Evolutionary conservation across 2,113 vertebrate genomes (phyloP).

Genomic region (Pituophis catenifer): DNA sequence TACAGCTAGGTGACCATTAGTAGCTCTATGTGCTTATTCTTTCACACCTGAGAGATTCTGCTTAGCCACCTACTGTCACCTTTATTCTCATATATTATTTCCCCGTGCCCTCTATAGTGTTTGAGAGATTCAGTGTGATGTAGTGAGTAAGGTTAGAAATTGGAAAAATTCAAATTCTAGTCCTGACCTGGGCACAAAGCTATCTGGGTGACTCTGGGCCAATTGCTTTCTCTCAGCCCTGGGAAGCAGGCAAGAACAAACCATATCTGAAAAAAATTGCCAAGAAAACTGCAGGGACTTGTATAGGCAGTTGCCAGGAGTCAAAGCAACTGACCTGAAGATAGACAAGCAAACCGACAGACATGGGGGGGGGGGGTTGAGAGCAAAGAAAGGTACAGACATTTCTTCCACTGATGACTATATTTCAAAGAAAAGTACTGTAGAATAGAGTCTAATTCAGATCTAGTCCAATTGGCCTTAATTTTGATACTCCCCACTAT

Average conservation of each 20-base stretch:
- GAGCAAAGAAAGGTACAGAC: background rate
- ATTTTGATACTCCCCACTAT: background rate
- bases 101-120: background rate
- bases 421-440: background rate
- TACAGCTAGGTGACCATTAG: background rate
- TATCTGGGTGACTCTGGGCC: background rate
- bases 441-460: background rate
- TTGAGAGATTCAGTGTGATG: background rate
- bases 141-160: background rate
- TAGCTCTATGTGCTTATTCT: background rate
- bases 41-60: background rate
- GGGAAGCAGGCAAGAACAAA: background rate
- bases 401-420: background rate
- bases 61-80: background rate
- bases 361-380: rapidly evolving
- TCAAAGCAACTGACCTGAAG: background rate
- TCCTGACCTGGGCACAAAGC: background rate
- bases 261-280: background rate
- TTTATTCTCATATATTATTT: background rate
- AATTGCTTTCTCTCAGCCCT: background rate
- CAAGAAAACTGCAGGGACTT: background rate
- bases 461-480: background rate
- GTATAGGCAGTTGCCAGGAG: background rate
- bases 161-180: background rate
- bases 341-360: background rate